Conservation (phyloP, 2,888 invertebrate genomes). For the Erynnis tages region DNA sequence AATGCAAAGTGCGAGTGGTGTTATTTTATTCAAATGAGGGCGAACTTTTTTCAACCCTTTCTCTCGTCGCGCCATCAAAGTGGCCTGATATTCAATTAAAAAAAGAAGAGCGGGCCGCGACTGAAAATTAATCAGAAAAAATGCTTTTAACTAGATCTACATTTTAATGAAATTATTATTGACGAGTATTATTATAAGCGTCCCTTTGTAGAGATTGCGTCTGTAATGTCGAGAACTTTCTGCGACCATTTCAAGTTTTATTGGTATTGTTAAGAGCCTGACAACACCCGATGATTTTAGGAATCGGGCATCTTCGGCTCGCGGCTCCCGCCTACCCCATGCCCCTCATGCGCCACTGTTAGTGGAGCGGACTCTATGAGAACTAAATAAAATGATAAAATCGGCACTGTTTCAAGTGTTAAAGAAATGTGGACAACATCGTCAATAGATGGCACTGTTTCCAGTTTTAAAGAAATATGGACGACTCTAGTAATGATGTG, state of each 20-base stretch:
- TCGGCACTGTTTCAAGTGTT: too few species aligned
- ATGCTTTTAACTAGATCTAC: conserved; percentile 82
- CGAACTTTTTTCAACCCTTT: conserved; percentile 78
- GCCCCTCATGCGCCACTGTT: too few species aligned
- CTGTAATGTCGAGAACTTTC: conserved; percentile 40
- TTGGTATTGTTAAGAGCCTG: conserved; percentile 25
- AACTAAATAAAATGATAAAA: too few species aligned
- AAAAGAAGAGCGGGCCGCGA: conserved; percentile 77
- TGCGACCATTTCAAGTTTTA: conserved; percentile 17
- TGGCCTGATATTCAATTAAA: conserved; percentile 82
- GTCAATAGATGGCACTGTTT: too few species aligned
- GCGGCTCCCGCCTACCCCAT: too few species aligned
- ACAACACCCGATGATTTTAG: too few species aligned
- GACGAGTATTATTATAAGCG: conserved; percentile 77
- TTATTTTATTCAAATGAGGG: conserved; percentile 82
- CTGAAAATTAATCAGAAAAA: conserved; percentile 82
- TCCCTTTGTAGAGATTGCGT: conserved; percentile 67
- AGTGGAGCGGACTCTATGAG: too few species aligned
- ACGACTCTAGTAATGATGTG: too few species aligned
- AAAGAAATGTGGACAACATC: too few species aligned
- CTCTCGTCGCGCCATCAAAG: conserved; percentile 77
- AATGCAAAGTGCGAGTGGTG: conserved; percentile 82
- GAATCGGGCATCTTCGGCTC: too few species aligned
- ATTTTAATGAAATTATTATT: conserved; percentile 82
- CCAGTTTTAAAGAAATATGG: too few species aligned